Evolutionary conservation across 2,888 invertebrate genomes (phyloP).

Genomic region (Agrochola macilenta): DNA sequence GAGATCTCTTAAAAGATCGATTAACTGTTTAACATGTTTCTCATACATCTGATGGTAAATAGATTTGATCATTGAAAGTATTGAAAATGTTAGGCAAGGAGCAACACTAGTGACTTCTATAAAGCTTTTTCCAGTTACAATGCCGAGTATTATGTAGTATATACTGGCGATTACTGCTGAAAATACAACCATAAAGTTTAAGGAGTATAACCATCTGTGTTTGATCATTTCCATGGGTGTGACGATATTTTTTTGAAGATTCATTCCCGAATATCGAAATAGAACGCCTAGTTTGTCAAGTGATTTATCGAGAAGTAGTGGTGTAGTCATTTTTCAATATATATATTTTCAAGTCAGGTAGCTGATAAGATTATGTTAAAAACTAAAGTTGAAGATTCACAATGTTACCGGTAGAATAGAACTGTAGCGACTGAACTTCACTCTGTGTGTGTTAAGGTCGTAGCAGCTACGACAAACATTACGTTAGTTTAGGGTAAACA

Average conservation of each 20-base stretch:
- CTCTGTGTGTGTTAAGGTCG: conserved; percentile 1
- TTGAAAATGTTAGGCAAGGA: conserved; percentile 67
- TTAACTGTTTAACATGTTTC: conserved; percentile 58
- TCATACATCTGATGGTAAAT: conserved; percentile 62
- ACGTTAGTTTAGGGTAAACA: conserved; percentile 46
- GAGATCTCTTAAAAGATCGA: conserved; percentile 61
- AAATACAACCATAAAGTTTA: conserved; percentile 69
- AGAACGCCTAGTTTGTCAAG: conserved; percentile 65
- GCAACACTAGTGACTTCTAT: conserved; percentile 71
- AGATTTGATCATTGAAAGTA: conserved; percentile 68
- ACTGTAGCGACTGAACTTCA: conserved; percentile 13
- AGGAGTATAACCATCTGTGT: conserved; percentile 64
- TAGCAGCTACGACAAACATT: conserved; percentile 4
- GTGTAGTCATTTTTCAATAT: conserved; percentile 39
- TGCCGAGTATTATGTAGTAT: conserved; percentile 63
- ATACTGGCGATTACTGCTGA: conserved; percentile 59
- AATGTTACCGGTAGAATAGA: conserved; percentile 5
- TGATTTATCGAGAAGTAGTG: conserved; percentile 64
- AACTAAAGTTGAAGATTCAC: neutral
- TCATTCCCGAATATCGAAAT: conserved; percentile 68
- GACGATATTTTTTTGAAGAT: conserved; percentile 55
- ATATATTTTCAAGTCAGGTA: neutral
- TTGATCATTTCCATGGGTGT: conserved; percentile 56
- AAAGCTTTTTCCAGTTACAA: conserved; percentile 65
- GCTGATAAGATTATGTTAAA: neutral